Evolutionary conservation across 2,113 vertebrate genomes (phyloP), one percentile per base, ranked within the genome.

Genomic region (Rhea americana): DNA sequence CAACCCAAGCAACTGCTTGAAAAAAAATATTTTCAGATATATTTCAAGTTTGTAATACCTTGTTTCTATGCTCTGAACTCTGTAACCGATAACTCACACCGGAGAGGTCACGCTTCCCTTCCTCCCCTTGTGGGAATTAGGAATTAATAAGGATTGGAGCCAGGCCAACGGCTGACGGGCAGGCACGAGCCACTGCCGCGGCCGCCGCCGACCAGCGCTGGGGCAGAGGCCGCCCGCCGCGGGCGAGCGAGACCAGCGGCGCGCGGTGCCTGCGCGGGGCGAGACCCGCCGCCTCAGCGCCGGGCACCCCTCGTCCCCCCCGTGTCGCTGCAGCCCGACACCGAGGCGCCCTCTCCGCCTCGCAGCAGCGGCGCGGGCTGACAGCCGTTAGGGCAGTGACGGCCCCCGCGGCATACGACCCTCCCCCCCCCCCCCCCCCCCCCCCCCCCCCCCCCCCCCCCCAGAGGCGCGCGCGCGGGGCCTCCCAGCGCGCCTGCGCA

Each of bases 41-140:
- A 13, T 0, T n/a, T 82, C 4, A 11, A 18, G 0, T 0, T 8
- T 1, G 0, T 3, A 1, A 17, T 1, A 1, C 5, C 3, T 4
- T 5, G 0, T 0, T 0, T 0, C 13, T 13, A 32, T 2, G 25
- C 8, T 21, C 39, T 11, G 25, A 17, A 6, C 45, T 39, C 30
- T 5, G 47, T 5, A 4, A 32, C 3, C 59, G 13, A 8, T 11
- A 19, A 5, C 13, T 7, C 51, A 9, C 4, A 2, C 4, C 5
- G 4, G 18, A 13, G 26, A 39, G 48, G 47, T n/a, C 47, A 4
- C 18, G 0, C 35, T 32, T 20, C 59, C 65, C 35, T 7, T 2
- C 39, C 26, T 39, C 35, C 7, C 7, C 11, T 18, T 8, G 3
- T 0, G 41, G 21, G 21, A 13, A 48, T 1, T 2, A 1, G 26